A percentile compares a stretch with the other conserved stretches of the same genome.
phyloP scores from a whole-genome alignment of 2,888 invertebrate genomes.

The Ectemnius continuus region DNA sequence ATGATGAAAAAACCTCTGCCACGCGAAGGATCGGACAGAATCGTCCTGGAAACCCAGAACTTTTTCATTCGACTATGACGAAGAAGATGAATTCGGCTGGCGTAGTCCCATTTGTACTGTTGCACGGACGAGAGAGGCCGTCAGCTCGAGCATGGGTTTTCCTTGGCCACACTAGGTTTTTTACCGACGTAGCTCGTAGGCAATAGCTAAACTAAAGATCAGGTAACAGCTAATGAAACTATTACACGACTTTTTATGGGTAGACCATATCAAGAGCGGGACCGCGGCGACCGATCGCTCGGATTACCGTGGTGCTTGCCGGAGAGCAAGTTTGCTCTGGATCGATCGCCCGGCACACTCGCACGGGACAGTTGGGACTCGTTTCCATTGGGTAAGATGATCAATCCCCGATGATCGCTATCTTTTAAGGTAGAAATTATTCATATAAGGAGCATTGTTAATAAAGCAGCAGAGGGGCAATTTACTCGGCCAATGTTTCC shows the following conservation, averaged over 20 bases:
- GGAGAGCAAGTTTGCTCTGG: conserved; percentile 4
- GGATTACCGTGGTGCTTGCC: background rate
- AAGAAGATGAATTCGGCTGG: background rate
- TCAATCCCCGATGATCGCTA: conserved; percentile 40
- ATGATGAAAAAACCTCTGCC: background rate
- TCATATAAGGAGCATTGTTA: conserved; percentile 40
- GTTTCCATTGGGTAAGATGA: conserved; percentile 41
- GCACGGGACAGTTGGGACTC: conserved; percentile 8
- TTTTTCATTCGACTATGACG: background rate
- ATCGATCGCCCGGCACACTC: conserved; percentile 16
- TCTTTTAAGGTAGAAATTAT: conserved; percentile 49
- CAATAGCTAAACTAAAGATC: conserved; percentile 65
- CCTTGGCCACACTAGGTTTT: conserved; percentile 69
- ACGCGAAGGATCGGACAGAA: background rate
- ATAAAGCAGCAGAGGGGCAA: conserved; percentile 39
- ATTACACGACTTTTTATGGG: conserved; percentile 64
- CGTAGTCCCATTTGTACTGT: no score
- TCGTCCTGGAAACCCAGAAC: conserved; percentile 4
- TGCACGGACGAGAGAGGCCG: background rate
- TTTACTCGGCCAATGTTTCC: conserved; percentile 53
- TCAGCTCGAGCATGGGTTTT: conserved; percentile 56
- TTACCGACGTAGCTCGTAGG: conserved; percentile 72
- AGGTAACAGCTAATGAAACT: conserved; percentile 45
- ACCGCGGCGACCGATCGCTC: conserved; percentile 51
- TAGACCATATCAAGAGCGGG: conserved; percentile 73